These are phyloP conservation scores for Sphaeridia pumilis DNA, from an alignment of 2,888 invertebrate species.

Conservation along the genomic window DNA sequence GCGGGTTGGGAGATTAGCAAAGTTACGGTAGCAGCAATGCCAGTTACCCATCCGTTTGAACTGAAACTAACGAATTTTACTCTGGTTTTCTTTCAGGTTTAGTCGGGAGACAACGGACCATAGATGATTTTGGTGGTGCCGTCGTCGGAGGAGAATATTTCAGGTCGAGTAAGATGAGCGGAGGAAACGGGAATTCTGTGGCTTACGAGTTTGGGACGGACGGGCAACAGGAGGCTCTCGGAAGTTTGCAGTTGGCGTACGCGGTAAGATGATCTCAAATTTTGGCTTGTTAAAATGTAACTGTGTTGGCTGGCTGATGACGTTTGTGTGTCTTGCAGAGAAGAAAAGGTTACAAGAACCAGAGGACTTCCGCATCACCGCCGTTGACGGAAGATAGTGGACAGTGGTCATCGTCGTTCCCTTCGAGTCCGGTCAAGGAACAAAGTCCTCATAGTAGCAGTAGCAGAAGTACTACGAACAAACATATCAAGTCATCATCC, in stretches of 20 bases:
- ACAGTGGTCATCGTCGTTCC: conserved; percentile 28
- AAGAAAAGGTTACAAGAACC: conserved; percentile 5
- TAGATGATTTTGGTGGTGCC: too few relatives aligned
- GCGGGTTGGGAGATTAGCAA: too few relatives aligned
- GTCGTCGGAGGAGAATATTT: too few relatives aligned
- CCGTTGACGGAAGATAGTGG: conserved; percentile 32
- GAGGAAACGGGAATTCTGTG: neutral
- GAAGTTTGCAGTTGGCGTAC: neutral
- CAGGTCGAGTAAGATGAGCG: neutral
- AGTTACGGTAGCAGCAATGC: too few relatives aligned
- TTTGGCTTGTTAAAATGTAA: too few relatives aligned
- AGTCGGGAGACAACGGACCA: too few relatives aligned
- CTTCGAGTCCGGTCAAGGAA: conserved; percentile 32
- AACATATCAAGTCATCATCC: conserved; percentile 10
- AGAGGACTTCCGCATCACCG: conserved; percentile 20
- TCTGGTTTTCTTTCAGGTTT: too few relatives aligned
- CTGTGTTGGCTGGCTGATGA: too few relatives aligned
- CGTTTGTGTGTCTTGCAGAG: too few relatives aligned
- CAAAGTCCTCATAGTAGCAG: conserved; percentile 23
- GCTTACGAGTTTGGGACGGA: neutral
- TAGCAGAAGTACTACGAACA: neutral
- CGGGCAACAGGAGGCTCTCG: neutral
- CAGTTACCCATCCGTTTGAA: too few relatives aligned
- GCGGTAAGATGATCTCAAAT: neutral
- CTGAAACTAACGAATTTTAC: too few relatives aligned